A percentile compares a stretch with the other conserved stretches of the same genome.
Conservation (phyloP, 2,888 invertebrate genomes). For the Falcaria lacertinaria region DNA sequence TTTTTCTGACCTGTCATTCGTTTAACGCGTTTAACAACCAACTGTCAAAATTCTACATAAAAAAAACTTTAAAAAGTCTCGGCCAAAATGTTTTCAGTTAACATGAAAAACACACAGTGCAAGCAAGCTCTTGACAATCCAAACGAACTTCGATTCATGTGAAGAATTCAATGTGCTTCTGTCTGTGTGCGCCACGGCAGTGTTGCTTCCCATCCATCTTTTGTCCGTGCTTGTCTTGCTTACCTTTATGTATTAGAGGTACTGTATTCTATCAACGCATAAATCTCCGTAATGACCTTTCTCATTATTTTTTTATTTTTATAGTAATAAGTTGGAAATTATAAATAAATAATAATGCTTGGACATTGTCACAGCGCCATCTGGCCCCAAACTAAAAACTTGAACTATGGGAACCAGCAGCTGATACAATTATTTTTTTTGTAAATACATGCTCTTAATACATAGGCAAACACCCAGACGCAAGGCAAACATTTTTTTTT, state of each 20-base stretch:
- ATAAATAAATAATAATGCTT: no score
- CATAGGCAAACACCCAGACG: no score
- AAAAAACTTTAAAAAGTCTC: neutral
- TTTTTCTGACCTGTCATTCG: neutral
- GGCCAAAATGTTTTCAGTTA: neutral
- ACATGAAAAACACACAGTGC: neutral
- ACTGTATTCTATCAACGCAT: conserved; percentile 3
- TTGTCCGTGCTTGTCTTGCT: conserved; percentile 44
- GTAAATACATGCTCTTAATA: no score
- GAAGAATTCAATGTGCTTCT: conserved; percentile 42
- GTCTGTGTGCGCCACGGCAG: conserved; percentile 40
- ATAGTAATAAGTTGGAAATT: no score
- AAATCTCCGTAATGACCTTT: no score
- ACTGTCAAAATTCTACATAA: neutral
- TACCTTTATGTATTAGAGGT: conserved; percentile 49
- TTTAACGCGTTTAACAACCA: no score
- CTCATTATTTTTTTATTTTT: no score
- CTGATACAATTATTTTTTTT: no score
- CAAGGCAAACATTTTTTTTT: no score
- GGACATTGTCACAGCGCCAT: no score
- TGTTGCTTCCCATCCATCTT: conserved; percentile 46
- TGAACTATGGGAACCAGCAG: no score
- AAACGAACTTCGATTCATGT: neutral
- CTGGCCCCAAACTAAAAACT: no score
- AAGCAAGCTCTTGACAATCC: neutral